Evolutionary conservation across 2,888 invertebrate genomes (phyloP).

Genomic region (Frankliniella fusca): DNA sequence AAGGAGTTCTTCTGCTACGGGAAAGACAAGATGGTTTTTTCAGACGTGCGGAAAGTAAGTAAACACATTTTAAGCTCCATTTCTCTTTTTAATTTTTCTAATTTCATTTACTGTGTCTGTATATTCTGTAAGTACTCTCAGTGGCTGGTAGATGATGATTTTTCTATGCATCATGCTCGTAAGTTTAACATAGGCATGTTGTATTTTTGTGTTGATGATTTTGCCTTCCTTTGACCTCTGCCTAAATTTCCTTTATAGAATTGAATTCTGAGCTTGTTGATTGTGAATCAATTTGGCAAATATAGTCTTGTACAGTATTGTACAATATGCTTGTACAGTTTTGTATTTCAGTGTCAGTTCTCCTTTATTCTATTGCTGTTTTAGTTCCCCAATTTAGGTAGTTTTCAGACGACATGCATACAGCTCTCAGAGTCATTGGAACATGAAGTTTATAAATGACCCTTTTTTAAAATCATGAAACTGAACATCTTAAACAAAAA

Average conservation of each 20-base stretch:
- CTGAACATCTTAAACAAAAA: background rate
- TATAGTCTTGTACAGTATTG: no score
- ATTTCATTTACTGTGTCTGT: constrained; percentile 28
- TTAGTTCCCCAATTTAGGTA: background rate
- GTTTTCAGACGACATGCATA: background rate
- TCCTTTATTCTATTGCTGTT: no score
- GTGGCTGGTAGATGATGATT: background rate
- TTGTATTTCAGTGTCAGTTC: no score
- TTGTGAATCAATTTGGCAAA: no score
- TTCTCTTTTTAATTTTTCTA: constrained; percentile 23
- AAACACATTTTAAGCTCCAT: constrained; percentile 8
- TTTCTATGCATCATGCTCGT: background rate
- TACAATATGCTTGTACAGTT: no score
- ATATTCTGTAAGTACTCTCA: constrained; percentile 13
- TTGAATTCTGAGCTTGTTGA: no score
- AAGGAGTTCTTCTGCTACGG: constrained; percentile 79
- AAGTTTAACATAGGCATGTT: background rate
- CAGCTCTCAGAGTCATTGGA: background rate
- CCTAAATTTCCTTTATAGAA: no score
- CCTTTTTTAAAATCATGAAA: background rate
- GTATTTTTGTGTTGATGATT: no score
- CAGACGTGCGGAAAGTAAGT: constrained; percentile 83
- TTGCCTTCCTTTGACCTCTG: no score
- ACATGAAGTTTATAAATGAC: background rate
- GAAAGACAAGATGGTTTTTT: constrained; percentile 91